Base-by-base conservation (phyloP, 2,113 vertebrate genomes). In the Nibea albiflora region DNA sequence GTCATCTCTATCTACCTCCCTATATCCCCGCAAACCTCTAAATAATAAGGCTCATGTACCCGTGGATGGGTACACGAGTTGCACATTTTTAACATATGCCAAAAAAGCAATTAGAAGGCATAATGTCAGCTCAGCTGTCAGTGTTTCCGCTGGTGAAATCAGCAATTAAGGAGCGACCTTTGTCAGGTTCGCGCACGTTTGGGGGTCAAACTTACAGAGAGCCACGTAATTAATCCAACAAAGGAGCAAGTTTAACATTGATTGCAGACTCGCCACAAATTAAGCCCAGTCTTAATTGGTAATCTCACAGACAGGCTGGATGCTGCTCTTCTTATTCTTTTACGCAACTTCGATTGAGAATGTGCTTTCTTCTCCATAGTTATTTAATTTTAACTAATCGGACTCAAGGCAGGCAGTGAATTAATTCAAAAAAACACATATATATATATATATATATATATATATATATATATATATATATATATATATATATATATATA, bases 251-350 rank as follows among this genome's bases (percentile, higher is more conserved):
- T 70, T 39, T 78, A 73, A 77, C 67, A 79, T 57, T 87, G 85
- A 90, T 88, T 90, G 81, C 78, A 78, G 78, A 77, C 57, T 76
- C 78, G 66, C 26, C 44, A 50, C 61, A 88, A 71, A 86, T 72
- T 73, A 80, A 8, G 22, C 42, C 46, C 9, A 53, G 73, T 60
- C 74, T 73, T 90, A 85, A 87, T 83, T 89, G 74, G 85, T 80
- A 54, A 86, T 86, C 75, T 85, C 44, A 61, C 12, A 58, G 57
- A 54, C 26, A 61, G 74, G 42, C 56, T 24, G 69, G 46, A 61
- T 78, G 47, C 16, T 71, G 76, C 60, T 57, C 20, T 42, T 26
- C 15, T 57, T 42, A 1, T 31, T 73, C 17, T 69, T 60, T 46
- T 44, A 49, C 47, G 54, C 57, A 7, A 15, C 28, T 54, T 57